Conservation (phyloP, 2,113 vertebrate genomes). For the chimpanzee (Pan troglodytes) region DNA sequence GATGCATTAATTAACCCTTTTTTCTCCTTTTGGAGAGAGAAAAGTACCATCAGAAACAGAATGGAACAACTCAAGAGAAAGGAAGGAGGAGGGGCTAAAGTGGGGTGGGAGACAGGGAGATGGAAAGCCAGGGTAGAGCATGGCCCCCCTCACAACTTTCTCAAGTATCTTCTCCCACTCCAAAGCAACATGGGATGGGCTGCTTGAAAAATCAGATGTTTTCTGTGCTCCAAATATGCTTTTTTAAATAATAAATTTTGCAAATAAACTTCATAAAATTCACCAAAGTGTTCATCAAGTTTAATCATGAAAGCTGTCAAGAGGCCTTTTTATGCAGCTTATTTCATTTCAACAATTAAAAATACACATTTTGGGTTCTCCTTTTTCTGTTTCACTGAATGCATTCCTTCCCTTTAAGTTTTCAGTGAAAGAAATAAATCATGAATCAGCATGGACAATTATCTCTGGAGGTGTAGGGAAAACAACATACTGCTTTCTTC, state of each 20-base stretch:
- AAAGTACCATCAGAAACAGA: neutral
- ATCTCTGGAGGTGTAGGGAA: slow-evolving; percentile 11
- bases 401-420: neutral
- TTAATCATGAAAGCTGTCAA: neutral
- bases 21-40: neutral
- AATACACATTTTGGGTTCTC: neutral
- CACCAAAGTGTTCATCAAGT: slow-evolving; percentile 1
- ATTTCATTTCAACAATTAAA: slow-evolving; percentile 19
- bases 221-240: neutral
- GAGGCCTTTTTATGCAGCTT: neutral
- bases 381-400: slow-evolving; percentile 19
- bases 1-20: neutral
- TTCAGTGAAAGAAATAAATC: slow-evolving; percentile 25
- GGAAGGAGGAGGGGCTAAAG: neutral
- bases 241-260: neutral
- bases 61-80: neutral
- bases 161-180: neutral
- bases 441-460: neutral
- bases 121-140: rapidly evolving
- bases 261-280: neutral
- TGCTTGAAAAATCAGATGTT: neutral
- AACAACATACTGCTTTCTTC: neutral
- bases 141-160: neutral
- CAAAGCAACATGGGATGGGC: neutral
- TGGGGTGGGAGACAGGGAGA: rapidly evolving